Conservation (phyloP, 1,140 invertebrate genomes). For the Hyles vespertilio region DNA sequence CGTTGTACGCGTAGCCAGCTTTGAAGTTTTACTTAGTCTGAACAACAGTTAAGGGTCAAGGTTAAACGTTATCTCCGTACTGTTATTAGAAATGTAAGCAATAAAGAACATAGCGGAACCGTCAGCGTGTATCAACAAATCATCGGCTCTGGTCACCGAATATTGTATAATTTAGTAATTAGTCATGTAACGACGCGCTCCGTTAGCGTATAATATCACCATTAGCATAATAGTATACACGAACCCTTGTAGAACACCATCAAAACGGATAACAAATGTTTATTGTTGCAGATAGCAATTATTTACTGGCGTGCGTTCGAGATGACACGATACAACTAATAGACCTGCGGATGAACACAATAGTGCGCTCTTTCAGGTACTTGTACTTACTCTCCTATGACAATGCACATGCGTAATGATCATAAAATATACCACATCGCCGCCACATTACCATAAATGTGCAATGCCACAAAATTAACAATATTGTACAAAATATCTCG, state of each 20-base stretch:
- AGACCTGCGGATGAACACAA: conserved; percentile 95
- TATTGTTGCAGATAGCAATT: conserved; percentile 88
- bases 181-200: background rate
- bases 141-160: conserved; percentile 27
- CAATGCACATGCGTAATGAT: too few relatives aligned
- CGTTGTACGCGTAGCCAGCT: conserved; percentile 17
- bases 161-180: conserved; percentile 43
- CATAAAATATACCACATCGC: too few relatives aligned
- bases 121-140: conserved; percentile 30
- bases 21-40: conserved; percentile 24
- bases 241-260: background rate
- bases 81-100: conserved; percentile 27
- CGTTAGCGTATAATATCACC: conserved; percentile 8
- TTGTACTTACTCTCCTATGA: background rate
- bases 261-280: conserved; percentile 5
- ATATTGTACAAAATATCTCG: too few relatives aligned
- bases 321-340: conserved; percentile 96
- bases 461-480: too few relatives aligned
- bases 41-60: conserved; percentile 21
- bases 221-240: conserved; percentile 5
- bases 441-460: too few relatives aligned
- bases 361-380: conserved; percentile 90
- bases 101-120: conserved; percentile 30
- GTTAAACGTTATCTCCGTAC: conserved; percentile 29
- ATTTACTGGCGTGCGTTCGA: conserved; percentile 92